These are phyloP conservation scores for Bugulina stolonifera DNA, from an alignment of 2,888 invertebrate genomes.

Conservation along the genomic window DNA sequence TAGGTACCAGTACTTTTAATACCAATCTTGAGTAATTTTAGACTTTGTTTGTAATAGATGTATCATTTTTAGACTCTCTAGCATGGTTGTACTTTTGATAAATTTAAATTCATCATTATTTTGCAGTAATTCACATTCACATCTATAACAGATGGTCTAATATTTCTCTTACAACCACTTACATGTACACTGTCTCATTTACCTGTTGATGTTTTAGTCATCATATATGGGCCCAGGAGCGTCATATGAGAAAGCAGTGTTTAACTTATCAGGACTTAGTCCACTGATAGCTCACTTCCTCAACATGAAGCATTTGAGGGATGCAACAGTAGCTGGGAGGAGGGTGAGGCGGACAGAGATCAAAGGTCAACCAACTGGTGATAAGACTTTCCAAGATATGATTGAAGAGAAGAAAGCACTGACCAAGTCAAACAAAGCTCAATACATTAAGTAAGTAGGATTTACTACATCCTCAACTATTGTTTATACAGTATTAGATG, in stretches of 20 bases:
- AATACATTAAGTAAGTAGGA: not conserved
- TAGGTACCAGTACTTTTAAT: too few species aligned
- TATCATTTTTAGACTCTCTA: too few species aligned
- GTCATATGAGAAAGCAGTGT: constrained; percentile 44
- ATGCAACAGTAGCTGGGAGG: constrained; percentile 38
- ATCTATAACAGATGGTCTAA: too few species aligned
- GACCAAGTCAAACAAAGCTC: constrained; percentile 5
- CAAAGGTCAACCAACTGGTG: constrained; percentile 33
- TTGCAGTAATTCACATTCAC: too few species aligned
- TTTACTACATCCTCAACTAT: too few species aligned
- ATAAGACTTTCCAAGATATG: constrained; percentile 3
- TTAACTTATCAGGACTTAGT: constrained; percentile 48
- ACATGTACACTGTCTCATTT: too few species aligned
- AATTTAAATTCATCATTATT: too few species aligned
- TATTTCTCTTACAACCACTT: too few species aligned
- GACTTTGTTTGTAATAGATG: too few species aligned
- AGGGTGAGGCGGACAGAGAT: constrained; percentile 45
- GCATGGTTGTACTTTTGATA: too few species aligned
- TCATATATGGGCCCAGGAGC: constrained; percentile 41
- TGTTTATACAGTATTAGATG: too few species aligned
- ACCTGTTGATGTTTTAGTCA: not conserved
- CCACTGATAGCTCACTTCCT: constrained; percentile 50
- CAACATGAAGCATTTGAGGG: constrained; percentile 41
- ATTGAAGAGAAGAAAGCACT: constrained; percentile 24
- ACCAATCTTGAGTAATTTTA: too few species aligned